phyloP scores from a whole-genome alignment of 2,888 invertebrate genomes.

The Gnatocerus cornutus region DNA sequence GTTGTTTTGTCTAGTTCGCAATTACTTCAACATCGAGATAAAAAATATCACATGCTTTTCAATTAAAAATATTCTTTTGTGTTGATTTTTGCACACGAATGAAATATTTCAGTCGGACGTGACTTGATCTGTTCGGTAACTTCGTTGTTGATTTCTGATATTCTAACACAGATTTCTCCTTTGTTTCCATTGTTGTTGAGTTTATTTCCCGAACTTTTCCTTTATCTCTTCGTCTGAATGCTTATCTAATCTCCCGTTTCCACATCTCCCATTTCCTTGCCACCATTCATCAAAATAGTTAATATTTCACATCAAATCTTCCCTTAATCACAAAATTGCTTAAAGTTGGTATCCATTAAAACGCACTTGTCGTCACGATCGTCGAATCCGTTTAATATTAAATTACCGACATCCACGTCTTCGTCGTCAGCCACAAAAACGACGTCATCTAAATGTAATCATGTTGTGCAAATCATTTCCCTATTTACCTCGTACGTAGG shows the following conservation, averaged over 20 bases:
- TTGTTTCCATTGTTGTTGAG: too few relatives aligned
- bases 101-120: too few relatives aligned
- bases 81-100: too few relatives aligned
- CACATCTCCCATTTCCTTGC: background rate
- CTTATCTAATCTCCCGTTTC: background rate
- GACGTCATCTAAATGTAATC: conserved; percentile 61
- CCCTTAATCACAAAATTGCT: background rate
- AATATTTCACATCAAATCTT: conserved; percentile 1
- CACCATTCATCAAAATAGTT: conserved; percentile 1
- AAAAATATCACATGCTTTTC: too few relatives aligned
- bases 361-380: conserved; percentile 25
- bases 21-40: too few relatives aligned
- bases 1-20: too few relatives aligned
- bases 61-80: too few relatives aligned
- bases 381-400: conserved; percentile 54
- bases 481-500: conserved; percentile 51
- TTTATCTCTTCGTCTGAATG: too few relatives aligned
- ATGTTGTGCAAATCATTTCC: conserved; percentile 62
- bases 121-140: too few relatives aligned
- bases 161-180: too few relatives aligned
- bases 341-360: conserved; percentile 20
- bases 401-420: conserved; percentile 55
- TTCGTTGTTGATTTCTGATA: too few relatives aligned
- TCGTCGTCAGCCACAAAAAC: conserved; percentile 57
- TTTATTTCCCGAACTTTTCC: too few relatives aligned